Evolutionary conservation across 2,113 vertebrate species (phyloP), one percentile per base, ranked within the genome.

Genomic region (Macroglossus sobrinus): DNA sequence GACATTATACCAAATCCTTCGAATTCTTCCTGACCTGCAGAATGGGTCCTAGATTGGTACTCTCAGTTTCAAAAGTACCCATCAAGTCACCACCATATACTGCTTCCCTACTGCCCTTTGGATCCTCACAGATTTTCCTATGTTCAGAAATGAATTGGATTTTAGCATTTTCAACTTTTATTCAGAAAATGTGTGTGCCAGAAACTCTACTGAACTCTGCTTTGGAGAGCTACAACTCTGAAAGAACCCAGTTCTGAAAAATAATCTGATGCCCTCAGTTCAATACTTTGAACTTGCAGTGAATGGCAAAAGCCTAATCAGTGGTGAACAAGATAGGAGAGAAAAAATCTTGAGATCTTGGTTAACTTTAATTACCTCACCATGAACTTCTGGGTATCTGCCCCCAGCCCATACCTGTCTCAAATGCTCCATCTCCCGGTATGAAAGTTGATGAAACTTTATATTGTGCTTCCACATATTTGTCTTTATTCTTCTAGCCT

Each of bases 381-480:
- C 61, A 3, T 57, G 59, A 72, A 81, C 45, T 84, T 79, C 80
- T 38, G 43, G 68, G 1, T 50, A 59, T 69, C 33, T 79, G 88
- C 14, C 82, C 47, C 74, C 8, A 1, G 92, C 55, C 72, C 98
- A 30, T 90, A 99, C 99, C 99, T 99, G 99, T 97, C 99, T 98
- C 97, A 99, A 98, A 97, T 98, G 98, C 96, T 99, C 99, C 99
- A 99, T 99, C 2, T 99, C 99, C 28, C 99, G 98, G 98, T 99
- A 99, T 8, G 99, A 97, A 68, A 99, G 98, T 78, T 99, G 98
- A 89, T 99, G 97, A 50, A 94, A 69, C 50, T 98, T 94, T 26
- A 99, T 66, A 5, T 95, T 93, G 35, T 98, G 97, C 18, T 5
- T 97, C 24, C 72, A 26, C 99, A 99, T 99, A 88, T 97, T 98